A percentile compares a stretch with the other conserved stretches of the same genome.
phyloP scores from a whole-genome alignment of 23 tunicate genomes.

The Oikopleura albicans region DNA sequence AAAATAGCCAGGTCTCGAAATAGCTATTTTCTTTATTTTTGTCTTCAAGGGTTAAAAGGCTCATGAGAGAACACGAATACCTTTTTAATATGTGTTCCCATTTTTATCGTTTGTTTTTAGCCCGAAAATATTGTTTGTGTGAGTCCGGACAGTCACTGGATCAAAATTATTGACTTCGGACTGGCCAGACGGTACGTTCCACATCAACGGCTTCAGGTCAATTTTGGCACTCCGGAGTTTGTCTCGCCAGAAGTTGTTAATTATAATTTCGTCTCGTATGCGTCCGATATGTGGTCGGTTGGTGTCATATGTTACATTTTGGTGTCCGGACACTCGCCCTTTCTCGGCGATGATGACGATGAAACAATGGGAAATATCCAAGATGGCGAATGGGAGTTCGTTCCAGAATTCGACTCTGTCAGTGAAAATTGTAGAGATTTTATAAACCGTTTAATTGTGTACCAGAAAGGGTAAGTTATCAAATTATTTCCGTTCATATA shows the following conservation, averaged over 20 bases:
- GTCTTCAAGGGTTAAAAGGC: too few relatives aligned
- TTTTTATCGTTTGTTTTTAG: slow-evolving; percentile 28
- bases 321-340: not conserved
- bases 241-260: slow-evolving; percentile 7
- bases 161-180: slow-evolving; percentile 92
- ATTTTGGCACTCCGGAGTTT: not conserved
- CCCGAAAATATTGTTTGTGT: slow-evolving; percentile 81
- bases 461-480: not conserved
- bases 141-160: slow-evolving; percentile 55
- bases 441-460: not conserved
- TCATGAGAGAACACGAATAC: not conserved
- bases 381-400: not conserved
- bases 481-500: too few relatives aligned
- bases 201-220: not conserved
- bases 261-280: not conserved
- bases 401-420: not conserved
- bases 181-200: slow-evolving; percentile 47
- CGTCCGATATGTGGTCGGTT: not conserved
- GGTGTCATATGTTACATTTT: not conserved
- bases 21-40: too few relatives aligned
- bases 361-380: not conserved
- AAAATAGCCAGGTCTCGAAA: not conserved
- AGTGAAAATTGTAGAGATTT: not conserved
- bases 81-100: not conserved
- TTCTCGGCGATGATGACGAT: not conserved